A percentile compares a stretch with the other conserved stretches of the same genome.
These are phyloP conservation scores for Xestia c-nigrum DNA, from an alignment of 2,888 invertebrate species.

Conservation along the genomic window DNA sequence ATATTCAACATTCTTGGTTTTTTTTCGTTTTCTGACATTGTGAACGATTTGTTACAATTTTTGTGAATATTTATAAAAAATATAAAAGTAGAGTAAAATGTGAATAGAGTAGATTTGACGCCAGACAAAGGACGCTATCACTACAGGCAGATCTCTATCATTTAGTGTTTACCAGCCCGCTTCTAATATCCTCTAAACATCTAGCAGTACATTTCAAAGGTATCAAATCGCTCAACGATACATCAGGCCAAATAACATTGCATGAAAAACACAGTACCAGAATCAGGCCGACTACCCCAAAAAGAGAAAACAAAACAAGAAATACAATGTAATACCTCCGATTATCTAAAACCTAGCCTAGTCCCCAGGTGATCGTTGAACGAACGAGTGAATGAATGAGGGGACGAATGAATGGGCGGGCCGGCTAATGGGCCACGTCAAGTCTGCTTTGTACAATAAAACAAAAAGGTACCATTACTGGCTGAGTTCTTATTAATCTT, in stretches of 20 bases:
- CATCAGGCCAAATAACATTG: not conserved
- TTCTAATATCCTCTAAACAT: not conserved
- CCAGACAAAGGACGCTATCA: no score
- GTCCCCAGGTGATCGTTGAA: slow-evolving; percentile 87
- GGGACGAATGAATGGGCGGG: slow-evolving; percentile 82
- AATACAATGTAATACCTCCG: slow-evolving; percentile 75
- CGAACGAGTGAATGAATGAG: slow-evolving; percentile 81
- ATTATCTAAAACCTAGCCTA: slow-evolving; percentile 78
- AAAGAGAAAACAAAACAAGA: slow-evolving; percentile 67
- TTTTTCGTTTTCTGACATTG: not conserved
- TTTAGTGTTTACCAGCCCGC: not conserved
- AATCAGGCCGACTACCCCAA: slow-evolving; percentile 28
- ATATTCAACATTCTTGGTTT: not conserved
- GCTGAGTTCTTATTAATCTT: slow-evolving; percentile 72
- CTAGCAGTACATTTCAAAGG: not conserved
- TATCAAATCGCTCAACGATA: not conserved
- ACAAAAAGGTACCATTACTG: slow-evolving; percentile 84
- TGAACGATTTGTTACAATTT: not conserved
- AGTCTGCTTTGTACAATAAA: slow-evolving; percentile 82
- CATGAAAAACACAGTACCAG: not conserved
- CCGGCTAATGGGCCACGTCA: slow-evolving; percentile 84
- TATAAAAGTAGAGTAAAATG: no score
- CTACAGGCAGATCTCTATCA: not conserved
- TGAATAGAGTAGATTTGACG: no score
- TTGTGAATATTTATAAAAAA: not conserved